These are phyloP conservation scores for Syngnathoides biaculeatus DNA, from an alignment of 2,113 vertebrate genomes.

Conservation along the genomic window DNA sequence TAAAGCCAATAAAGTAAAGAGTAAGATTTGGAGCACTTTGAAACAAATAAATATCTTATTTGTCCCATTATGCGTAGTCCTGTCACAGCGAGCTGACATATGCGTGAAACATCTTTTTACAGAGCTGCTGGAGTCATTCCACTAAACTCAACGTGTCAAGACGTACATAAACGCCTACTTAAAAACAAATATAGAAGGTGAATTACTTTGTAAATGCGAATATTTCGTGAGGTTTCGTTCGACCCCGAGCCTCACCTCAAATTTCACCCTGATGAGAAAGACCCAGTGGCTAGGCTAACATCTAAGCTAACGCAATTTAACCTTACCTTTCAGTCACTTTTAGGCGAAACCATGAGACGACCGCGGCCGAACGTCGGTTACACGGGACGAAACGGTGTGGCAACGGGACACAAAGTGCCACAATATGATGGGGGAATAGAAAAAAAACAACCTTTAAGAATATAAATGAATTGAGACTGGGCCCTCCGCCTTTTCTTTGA, in stretches of 20 bases:
- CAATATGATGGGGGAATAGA: too few relatives aligned
- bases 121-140: neutral
- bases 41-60: neutral
- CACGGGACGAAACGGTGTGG: neutral
- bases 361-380: neutral
- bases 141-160: neutral
- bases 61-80: neutral
- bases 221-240: constrained; percentile 11
- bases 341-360: constrained; percentile 36
- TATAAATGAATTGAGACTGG: neutral
- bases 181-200: neutral
- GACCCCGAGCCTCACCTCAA: constrained; percentile 64
- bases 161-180: neutral
- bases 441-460: constrained; percentile 9
- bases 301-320: constrained; percentile 27
- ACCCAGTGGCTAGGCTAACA: constrained; percentile 52
- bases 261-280: constrained; percentile 44
- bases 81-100: too few relatives aligned
- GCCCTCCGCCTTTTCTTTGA: constrained; percentile 46
- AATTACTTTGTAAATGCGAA: neutral
- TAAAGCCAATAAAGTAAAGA: neutral
- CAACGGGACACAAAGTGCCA: neutral
- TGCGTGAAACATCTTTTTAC: too few relatives aligned
- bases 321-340: constrained; percentile 49
- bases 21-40: neutral